Evolutionary conservation across 2,797 vertebrate genomes (phyloP).

Genomic region (Gymnodraco acuticeps): DNA sequence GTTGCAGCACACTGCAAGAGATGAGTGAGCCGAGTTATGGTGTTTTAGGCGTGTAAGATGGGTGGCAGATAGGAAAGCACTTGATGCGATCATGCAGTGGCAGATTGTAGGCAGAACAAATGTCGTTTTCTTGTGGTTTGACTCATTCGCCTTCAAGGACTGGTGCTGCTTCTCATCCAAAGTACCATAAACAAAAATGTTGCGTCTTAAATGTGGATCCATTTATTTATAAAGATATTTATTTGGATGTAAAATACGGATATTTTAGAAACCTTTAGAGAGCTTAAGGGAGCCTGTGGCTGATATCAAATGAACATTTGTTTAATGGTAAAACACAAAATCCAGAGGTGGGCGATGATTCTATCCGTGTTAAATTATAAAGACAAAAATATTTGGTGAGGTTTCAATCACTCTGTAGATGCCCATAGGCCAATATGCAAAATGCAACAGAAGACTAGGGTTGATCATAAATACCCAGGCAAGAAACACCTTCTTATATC

Average conservation of each 20-base stretch:
- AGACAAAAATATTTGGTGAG: slow-evolving; percentile 48
- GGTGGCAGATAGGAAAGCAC: slow-evolving; percentile 65
- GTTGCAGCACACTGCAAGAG: slow-evolving; percentile 51
- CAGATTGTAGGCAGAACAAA: slow-evolving; percentile 39
- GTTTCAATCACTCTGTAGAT: slow-evolving; percentile 39
- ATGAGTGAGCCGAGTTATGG: slow-evolving; percentile 56
- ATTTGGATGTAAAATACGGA: slow-evolving; percentile 12
- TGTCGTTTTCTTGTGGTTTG: slow-evolving; percentile 54
- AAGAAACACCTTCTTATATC: slow-evolving; percentile 45
- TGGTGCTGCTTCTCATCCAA: slow-evolving; percentile 34
- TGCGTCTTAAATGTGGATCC: slow-evolving; percentile 31
- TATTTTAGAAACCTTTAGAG: slow-evolving; percentile 17
- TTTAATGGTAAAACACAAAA: slow-evolving; percentile 36
- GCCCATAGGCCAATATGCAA: slow-evolving; percentile 44
- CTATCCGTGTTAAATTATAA: slow-evolving; percentile 41
- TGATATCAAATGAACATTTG: slow-evolving; percentile 43
- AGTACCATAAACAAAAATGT: slow-evolving; percentile 55
- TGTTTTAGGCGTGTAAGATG: slow-evolving; percentile 57
- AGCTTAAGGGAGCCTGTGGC: slow-evolving; percentile 18
- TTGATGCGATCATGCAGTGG: slow-evolving; percentile 55
- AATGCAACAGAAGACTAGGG: slow-evolving; percentile 42
- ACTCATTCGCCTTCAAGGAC: slow-evolving; percentile 45
- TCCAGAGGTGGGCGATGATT: slow-evolving; percentile 27
- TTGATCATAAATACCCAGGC: slow-evolving; percentile 35
- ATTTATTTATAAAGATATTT: slow-evolving; percentile 37